Base-by-base conservation (phyloP, 37 sponge, comb jelly and placozoan genomes). In the Diacarnus erythraeanus region DNA sequence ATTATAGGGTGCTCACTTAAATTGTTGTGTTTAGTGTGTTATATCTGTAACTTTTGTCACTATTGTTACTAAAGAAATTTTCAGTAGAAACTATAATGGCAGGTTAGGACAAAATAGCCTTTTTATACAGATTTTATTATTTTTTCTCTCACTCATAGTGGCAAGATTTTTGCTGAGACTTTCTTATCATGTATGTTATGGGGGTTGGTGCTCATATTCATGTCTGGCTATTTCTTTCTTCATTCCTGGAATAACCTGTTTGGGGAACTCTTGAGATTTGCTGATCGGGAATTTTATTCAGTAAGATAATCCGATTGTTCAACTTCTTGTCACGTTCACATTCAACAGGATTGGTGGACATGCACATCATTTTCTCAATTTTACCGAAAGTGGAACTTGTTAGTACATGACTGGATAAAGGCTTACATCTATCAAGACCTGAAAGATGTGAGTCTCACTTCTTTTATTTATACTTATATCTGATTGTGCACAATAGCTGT, bases 401-500 rank as follows among this genome's bases (percentile, higher is more conserved):
- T 95, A 26, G 87, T 95, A 3, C 93, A 95, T 64, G 95, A 95
- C 67, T 95, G 95, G 95, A 88, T 95, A 22, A 78, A 95, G 26
- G 83, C 86, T 10, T 95, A 95, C 87, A 84, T 95, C 41, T 95
- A 87, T 56, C 87, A 81, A 25, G 95, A 95, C 78, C 25, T 91
- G 35, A 82, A 73, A 68, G 75, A 75, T 67, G 93, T 92, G 20
- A 76, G 88, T 85, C 26, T 15, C 1, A 69, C 1, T 23, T n/a
- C n/a, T n/a, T n/a, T n/a, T 59, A 17, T 4, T 35, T 35, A 59
- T 39, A 40, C 56, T 54, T 10, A 20, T 17, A 20, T 10, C 17
- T 20, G 17, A 29, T 35, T 40, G 59, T 38, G 8, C 8, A 2
- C 21, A 72, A 3, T 70, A 91, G 91, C 56, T 83, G 42, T 86